These are phyloP conservation scores for Opisthocomus hoazin DNA, from an alignment of 2,113 vertebrate genomes.

Conservation along the genomic window DNA sequence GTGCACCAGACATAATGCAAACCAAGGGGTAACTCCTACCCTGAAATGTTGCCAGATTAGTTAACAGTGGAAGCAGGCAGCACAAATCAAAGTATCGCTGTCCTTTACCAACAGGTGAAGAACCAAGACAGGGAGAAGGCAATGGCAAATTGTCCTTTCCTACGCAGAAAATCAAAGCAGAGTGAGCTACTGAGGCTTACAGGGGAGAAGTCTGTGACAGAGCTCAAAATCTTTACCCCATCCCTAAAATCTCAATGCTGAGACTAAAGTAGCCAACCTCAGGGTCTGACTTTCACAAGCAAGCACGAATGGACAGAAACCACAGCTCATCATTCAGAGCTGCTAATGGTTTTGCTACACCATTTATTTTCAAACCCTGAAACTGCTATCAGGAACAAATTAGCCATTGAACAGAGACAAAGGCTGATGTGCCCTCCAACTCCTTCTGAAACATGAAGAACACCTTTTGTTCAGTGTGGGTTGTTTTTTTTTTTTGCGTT, in stretches of 20 bases:
- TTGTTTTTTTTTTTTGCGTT: neutral
- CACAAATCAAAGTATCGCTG: neutral
- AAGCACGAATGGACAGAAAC: neutral
- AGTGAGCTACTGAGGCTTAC: neutral
- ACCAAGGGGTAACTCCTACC: neutral
- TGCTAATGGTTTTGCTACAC: neutral
- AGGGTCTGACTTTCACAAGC: neutral
- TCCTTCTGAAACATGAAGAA: neutral
- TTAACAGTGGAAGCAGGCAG: neutral
- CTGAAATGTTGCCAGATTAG: neutral
- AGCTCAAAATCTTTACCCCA: neutral
- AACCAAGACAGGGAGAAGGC: neutral
- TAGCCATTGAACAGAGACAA: neutral
- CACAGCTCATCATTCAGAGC: accelerated
- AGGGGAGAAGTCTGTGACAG: neutral
- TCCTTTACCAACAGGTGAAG: neutral
- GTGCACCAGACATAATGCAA: neutral
- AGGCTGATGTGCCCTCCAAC: neutral
- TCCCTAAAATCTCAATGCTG: neutral
- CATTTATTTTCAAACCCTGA: neutral
- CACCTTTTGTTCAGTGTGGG: neutral
- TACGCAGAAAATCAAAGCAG: neutral
- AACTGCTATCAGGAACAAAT: neutral
- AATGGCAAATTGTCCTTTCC: neutral
- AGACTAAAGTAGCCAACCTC: neutral